Evolutionary conservation across 2,113 vertebrate genomes (phyloP).

Genomic region (Numenius arquata): DNA sequence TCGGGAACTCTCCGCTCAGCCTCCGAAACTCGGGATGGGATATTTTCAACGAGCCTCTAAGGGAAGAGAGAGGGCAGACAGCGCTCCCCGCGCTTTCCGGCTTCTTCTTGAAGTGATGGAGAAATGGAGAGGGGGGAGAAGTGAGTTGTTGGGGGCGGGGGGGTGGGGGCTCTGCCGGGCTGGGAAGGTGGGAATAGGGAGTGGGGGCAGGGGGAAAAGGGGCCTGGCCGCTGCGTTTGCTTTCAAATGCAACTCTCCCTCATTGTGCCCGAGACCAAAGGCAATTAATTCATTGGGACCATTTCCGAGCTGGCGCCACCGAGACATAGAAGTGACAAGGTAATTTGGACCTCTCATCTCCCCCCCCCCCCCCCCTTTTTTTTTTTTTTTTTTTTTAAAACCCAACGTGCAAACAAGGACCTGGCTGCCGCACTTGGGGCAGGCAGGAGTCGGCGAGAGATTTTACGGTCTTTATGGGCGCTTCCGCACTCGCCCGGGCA

Average conservation of each 20-base stretch:
- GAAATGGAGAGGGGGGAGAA: neutral
- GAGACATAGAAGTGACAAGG: conserved; percentile 78
- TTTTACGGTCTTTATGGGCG: conserved; percentile 71
- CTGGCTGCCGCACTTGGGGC: conserved; percentile 19
- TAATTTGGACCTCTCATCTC: conserved; percentile 65
- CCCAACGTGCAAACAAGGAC: conserved; percentile 65
- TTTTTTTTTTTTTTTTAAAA: neutral
- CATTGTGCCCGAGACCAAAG: conserved; percentile 73
- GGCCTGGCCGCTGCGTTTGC: conserved; percentile 45
- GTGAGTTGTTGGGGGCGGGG: neutral
- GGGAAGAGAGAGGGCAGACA: neutral
- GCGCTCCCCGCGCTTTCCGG: neutral
- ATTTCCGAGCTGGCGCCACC: conserved; percentile 82
- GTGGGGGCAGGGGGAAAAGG: conserved; percentile 36
- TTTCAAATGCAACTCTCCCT: conserved; percentile 78
- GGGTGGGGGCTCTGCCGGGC: neutral
- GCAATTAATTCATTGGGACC: conserved; percentile 76
- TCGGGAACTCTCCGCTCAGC: neutral
- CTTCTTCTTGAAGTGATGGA: conserved; percentile 44
- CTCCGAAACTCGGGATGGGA: neutral
- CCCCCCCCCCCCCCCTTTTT: too few relatives aligned
- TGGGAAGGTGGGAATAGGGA: conserved; percentile 24
- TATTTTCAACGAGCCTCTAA: neutral
- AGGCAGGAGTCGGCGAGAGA: neutral
- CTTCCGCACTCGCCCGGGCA: conserved; percentile 59